phyloP scores from a whole-genome alignment of 2,888 invertebrate genomes.

The Xiphydria camelus region DNA sequence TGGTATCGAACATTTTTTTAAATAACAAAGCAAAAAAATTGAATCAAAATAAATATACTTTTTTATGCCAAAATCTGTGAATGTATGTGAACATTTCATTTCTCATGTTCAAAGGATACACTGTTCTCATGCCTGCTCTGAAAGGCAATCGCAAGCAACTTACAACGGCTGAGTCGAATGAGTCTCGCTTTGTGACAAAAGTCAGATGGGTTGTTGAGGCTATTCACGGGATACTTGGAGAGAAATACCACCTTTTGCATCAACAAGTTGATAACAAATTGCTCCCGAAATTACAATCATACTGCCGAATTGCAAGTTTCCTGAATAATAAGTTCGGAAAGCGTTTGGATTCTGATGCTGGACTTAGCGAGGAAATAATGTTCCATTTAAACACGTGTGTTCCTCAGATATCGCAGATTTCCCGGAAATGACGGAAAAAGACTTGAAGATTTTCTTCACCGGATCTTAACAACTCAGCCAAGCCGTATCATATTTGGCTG shows the following conservation, averaged over 20 bases:
- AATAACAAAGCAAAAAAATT: no score
- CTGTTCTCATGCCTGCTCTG: no score
- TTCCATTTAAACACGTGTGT: conserved; percentile 5
- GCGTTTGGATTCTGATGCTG: conserved; percentile 12
- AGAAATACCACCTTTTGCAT: no score
- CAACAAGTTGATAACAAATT: conserved; percentile 23
- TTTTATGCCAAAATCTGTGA: no score
- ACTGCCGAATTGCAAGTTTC: conserved; percentile 21
- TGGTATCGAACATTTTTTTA: no score
- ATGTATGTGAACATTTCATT: no score
- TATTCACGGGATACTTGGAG: no score
- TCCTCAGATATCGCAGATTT: conserved; percentile 17
- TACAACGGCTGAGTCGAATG: conserved; percentile 24
- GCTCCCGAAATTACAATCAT: conserved; percentile 12
- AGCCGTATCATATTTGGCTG: no score
- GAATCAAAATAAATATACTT: no score
- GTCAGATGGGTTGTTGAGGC: conserved; percentile 26
- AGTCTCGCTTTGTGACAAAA: conserved; percentile 24
- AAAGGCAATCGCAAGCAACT: no score
- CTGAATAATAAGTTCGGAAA: conserved; percentile 22
- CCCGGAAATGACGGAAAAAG: conserved; percentile 20
- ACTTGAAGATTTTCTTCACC: conserved; percentile 24
- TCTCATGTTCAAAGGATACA: conserved; percentile 31
- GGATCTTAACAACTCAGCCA: conserved; percentile 23
- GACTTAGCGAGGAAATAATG: conserved; percentile 4